Base-by-base conservation (phyloP, 2,113 vertebrate genomes). In the Varanus komodoensis region DNA sequence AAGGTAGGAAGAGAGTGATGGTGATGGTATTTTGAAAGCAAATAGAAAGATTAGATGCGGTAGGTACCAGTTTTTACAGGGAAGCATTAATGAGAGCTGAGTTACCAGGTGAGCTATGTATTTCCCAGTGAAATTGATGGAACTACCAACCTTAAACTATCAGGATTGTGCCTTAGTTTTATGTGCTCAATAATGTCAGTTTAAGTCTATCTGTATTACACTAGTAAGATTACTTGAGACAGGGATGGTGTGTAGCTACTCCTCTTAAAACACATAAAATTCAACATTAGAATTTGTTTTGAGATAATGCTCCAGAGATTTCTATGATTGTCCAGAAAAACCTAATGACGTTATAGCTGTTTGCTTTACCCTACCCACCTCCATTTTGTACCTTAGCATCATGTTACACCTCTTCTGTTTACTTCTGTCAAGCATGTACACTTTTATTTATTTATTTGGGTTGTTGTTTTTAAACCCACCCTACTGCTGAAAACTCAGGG, bases 341-440 rank as follows among this genome's bases (percentile, higher is more conserved):
- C 71, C 64, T 71, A 88, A 83, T 83, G 38, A 64, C 61, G 83
- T 34, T 69, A 83, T 83, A 87, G 57, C 86, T 87, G 48, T 69
- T 88, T 61, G 87, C 69, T 74, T 64, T 48, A 44, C 69, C 54
- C 34, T 34, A 57, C 38, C 69, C 69, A 48, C 82, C 48, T 25
- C 64, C 25, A 34, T 32, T 67, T 44, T 54, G 32, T 74, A 89
- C 82, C 82, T 82, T 89, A 78, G 54, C 78, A 64, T 88, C 54
- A 68, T 74, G 32, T 89, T 89, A 61, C 88, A 83, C 69, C n/a
- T 79, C 54, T 89, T 83, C 69, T 75, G 80, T 89, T 89, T 89
- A 75, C 69, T 89, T 89, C 54, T 83, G 80, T 89, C 81, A 89
- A 82, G 69, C 52, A 83, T 89, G 87, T 73, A 89, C 68, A 82